Evolutionary conservation across 2,888 invertebrate genomes (phyloP).

Genomic region (Apomyelois bistriatella): DNA sequence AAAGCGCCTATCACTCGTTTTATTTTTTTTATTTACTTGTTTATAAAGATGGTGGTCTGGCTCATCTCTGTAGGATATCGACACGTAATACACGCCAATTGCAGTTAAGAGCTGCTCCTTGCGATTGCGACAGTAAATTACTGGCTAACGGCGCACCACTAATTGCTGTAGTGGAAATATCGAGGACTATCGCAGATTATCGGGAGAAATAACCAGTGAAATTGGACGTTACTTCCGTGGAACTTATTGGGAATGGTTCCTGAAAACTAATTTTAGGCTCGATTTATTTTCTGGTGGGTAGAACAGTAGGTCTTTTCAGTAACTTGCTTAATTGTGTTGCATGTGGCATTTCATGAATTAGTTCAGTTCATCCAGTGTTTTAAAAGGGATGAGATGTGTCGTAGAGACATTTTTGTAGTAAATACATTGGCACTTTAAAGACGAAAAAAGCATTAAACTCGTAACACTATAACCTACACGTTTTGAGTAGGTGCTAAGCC

Average conservation of each 20-base stretch:
- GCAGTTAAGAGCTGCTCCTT: constrained; percentile 29
- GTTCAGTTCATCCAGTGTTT: no score
- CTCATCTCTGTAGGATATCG: background rate
- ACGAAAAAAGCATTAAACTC: no score
- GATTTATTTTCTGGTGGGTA: background rate
- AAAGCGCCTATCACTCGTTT: no score
- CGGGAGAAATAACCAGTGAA: constrained; percentile 16
- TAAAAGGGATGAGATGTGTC: no score
- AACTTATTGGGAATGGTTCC: background rate
- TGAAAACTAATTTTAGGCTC: background rate
- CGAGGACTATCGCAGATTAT: constrained; percentile 31
- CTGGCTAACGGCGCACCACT: constrained; percentile 61
- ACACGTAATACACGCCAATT: constrained; percentile 33
- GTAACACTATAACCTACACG: no score
- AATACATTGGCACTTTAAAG: no score
- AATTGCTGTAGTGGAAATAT: constrained; percentile 64
- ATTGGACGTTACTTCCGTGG: constrained; percentile 7
- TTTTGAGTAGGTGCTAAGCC: no score
- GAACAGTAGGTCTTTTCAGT: background rate
- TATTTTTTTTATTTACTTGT: no score
- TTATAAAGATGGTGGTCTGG: no score
- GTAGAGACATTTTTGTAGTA: no score
- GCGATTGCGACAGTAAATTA: constrained; percentile 71
- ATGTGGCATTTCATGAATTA: no score
- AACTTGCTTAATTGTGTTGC: no score